Percentiles rank a stretch among this genome's conserved stretches.
Evolutionary conservation across 2,888 invertebrate genomes (phyloP).

Genomic region (Gryllus longicercus): DNA sequence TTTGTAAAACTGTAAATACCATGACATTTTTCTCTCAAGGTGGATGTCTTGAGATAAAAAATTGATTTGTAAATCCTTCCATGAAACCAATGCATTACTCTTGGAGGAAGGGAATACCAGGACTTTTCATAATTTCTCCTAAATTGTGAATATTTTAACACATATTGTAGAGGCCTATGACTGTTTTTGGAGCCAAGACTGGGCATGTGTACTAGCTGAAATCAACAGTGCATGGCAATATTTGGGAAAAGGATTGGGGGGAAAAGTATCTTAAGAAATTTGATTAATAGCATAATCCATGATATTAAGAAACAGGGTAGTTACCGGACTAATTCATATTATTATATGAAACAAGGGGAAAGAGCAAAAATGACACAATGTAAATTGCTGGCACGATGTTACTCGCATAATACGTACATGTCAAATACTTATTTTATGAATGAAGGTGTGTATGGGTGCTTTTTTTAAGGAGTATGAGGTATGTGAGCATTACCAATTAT

Average conservation of each 20-base stretch:
- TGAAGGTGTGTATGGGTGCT: slow-evolving; percentile 19
- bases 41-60: not conserved
- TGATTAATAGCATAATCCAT: slow-evolving; percentile 11
- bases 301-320: slow-evolving; percentile 17
- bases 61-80: not conserved
- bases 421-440: slow-evolving; percentile 24
- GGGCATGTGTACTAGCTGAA: slow-evolving; percentile 17
- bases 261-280: not conserved
- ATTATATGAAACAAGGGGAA: not conserved
- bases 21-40: slow-evolving; percentile 1
- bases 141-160: slow-evolving; percentile 8
- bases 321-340: slow-evolving; percentile 11
- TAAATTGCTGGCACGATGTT: slow-evolving; percentile 19
- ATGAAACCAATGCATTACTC: not conserved
- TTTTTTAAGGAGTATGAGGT: slow-evolving; percentile 19
- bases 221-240: slow-evolving; percentile 6
- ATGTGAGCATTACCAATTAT: slow-evolving; percentile 23
- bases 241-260: not conserved
- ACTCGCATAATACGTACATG: slow-evolving; percentile 20
- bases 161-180: slow-evolving; percentile 4
- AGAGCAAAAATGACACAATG: slow-evolving; percentile 6
- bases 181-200: not conserved
- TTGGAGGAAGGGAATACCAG: not conserved
- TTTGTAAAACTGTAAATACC: slow-evolving; percentile 9
- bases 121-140: slow-evolving; percentile 7